Evolutionary conservation across 2,113 vertebrate species (phyloP).

Genomic region (Gasterosteus nipponicus): DNA sequence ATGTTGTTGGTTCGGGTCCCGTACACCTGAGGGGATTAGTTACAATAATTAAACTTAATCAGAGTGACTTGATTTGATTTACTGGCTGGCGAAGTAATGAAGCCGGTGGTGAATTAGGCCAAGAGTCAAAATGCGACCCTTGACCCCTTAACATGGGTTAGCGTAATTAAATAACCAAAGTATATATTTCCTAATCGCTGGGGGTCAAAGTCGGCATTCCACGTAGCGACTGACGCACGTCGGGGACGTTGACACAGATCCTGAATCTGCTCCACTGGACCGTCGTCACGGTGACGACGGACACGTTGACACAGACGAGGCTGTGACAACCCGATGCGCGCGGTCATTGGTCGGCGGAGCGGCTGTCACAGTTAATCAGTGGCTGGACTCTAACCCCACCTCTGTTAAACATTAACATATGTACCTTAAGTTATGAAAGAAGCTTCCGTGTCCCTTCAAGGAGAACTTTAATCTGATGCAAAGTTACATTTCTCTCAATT

Average conservation of each 20-base stretch:
- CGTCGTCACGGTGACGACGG: neutral
- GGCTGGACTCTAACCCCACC: slow-evolving; percentile 20
- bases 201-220: slow-evolving; percentile 19
- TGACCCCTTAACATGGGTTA: neutral
- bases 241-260: slow-evolving; percentile 18
- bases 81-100: neutral
- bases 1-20: slow-evolving; percentile 93
- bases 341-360: slow-evolving; percentile 34
- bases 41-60: neutral
- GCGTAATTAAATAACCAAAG: neutral
- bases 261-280: neutral
- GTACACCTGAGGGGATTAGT: slow-evolving; percentile 84
- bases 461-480: neutral
- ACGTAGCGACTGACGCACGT: slow-evolving; percentile 30
- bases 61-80: neutral
- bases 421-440: neutral
- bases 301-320: neutral
- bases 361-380: neutral
- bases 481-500: neutral
- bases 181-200: neutral
- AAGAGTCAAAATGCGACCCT: neutral
- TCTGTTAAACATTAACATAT: slow-evolving; percentile 59
- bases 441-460: no score
- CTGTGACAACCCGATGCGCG: neutral
- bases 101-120: neutral